Percentiles rank a stretch among this genome's conserved stretches.
phyloP scores from a whole-genome alignment of 64 coral and sea anemone genomes.

The Catalaphyllia jardinei region DNA sequence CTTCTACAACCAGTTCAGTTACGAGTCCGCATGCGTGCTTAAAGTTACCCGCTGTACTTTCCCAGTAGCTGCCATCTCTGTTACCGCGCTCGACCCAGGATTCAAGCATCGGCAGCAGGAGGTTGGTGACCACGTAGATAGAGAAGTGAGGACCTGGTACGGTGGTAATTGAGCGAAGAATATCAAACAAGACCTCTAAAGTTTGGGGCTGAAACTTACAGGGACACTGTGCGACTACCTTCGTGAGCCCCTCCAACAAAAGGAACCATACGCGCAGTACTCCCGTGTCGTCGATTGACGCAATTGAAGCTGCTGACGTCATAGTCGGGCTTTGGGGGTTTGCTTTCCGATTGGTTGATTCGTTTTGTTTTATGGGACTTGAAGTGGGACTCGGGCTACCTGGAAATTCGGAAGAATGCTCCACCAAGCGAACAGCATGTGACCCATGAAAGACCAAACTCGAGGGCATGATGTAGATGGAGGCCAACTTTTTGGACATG shows the following conservation, averaged over 20 bases:
- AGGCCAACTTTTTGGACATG: constrained; percentile 94
- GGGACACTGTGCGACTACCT: constrained; percentile 86
- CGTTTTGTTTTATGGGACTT: constrained; percentile 50
- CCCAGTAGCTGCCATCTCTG: constrained; percentile 85
- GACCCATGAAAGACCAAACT: constrained; percentile 94
- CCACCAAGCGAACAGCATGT: constrained; percentile 67
- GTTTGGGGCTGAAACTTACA: constrained; percentile 95
- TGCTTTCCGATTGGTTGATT: constrained; percentile 26
- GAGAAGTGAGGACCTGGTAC: constrained; percentile 97
- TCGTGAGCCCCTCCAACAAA: constrained; percentile 93
- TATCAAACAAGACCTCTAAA: constrained; percentile 93
- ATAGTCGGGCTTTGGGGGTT: constrained; percentile 18
- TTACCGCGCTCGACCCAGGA: constrained; percentile 89
- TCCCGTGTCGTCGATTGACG: constrained; percentile 95
- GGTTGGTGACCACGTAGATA: constrained; percentile 82
- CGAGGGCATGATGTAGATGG: constrained; percentile 95
- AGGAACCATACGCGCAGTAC: constrained; percentile 97
- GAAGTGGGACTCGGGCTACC: constrained; percentile 36
- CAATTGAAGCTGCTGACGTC: constrained; percentile 73
- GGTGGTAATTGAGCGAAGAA: constrained; percentile 81
- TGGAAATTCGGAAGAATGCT: constrained; percentile 48
- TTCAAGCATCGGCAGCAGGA: constrained; percentile 90
- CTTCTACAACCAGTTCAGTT: constrained; percentile 92
- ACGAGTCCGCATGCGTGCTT: constrained; percentile 97
- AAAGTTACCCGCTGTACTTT: constrained; percentile 96